Base-by-base conservation (phyloP, 2,113 vertebrate genomes). In the Centropristis striata region DNA sequence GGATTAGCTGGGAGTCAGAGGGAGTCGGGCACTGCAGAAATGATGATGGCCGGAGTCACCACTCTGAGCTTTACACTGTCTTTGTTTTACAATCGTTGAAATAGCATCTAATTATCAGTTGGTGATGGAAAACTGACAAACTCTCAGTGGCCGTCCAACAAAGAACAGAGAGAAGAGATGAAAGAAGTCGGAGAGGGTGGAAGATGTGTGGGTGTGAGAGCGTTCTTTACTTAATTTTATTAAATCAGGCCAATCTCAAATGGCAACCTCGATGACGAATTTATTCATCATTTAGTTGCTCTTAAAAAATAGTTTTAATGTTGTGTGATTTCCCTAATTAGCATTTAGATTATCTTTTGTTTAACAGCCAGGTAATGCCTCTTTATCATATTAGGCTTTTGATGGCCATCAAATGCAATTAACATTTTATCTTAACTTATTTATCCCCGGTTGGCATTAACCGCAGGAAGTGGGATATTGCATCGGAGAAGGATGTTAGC, bases 371-470 rank as follows among this genome's bases (percentile, higher is more conserved):
- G 88, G 88, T 94, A 94, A 92, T 93, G 87, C 73, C 85, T 90
- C 85, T 89, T 88, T 90, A 93, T 95, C 87, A 89, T 93, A 94
- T 95, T 95, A 95, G 90, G 88, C 92, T 90, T 90, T 88, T 93
- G 90, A 94, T 87, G 93, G 93, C 92, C 92, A 95, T 94, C 95
- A 93, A 94, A 96, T 92, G 92, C 94, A 95, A 95, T 95, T 95
- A 95, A 95, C 92, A 94, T 95, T 95, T 95, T 92, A 89, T 93
- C 88, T 90, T 92, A 94, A 94, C 85, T 78, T 93, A 95, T 95
- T 95, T 95, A 94, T 92, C 94, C 84, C 83, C 44, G 85, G 88
- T 83, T 88, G 91, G 91, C 92, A 94, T 94, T 90, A 91, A 93
- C 93, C 84, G 85, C 91, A 93, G 94, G 93, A 95, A 90, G 87